Percentiles rank a stretch among this genome's conserved stretches.
phyloP scores from a whole-genome alignment of 2,113 vertebrate genomes.

The Scomber japonicus region DNA sequence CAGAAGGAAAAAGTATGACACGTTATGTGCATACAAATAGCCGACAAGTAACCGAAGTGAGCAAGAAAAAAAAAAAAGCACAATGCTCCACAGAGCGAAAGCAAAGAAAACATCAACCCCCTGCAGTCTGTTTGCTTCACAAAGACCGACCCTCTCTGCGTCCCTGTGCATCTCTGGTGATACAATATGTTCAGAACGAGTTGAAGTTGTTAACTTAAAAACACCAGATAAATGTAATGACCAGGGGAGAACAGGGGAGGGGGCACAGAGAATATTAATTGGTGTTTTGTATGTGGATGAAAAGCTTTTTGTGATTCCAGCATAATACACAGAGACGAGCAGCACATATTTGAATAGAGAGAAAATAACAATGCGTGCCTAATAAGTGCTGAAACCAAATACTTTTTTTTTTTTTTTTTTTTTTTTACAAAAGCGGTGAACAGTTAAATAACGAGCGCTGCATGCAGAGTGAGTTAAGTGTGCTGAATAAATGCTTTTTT shows the following conservation, averaged over 20 bases:
- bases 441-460: too few species aligned
- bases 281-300: neutral
- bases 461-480: too few species aligned
- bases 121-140: slow-evolving; percentile 17
- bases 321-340: neutral
- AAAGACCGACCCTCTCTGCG: slow-evolving; percentile 1
- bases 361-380: neutral
- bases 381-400: neutral
- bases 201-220: neutral
- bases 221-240: neutral
- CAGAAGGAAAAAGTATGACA: neutral
- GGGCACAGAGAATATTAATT: neutral
- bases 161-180: neutral
- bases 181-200: neutral
- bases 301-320: slow-evolving; percentile 18
- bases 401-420: too few species aligned
- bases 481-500: too few species aligned
- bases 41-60: neutral
- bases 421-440: neutral
- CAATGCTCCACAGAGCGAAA: neutral
- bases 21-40: neutral
- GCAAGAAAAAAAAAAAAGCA: neutral
- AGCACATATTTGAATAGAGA: slow-evolving; percentile 5
- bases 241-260: neutral
- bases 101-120: neutral